A percentile compares a stretch with the other conserved stretches of the same genome.
These are phyloP conservation scores for Lithophane socia DNA, from an alignment of 2,888 invertebrate genomes.

Conservation along the genomic window DNA sequence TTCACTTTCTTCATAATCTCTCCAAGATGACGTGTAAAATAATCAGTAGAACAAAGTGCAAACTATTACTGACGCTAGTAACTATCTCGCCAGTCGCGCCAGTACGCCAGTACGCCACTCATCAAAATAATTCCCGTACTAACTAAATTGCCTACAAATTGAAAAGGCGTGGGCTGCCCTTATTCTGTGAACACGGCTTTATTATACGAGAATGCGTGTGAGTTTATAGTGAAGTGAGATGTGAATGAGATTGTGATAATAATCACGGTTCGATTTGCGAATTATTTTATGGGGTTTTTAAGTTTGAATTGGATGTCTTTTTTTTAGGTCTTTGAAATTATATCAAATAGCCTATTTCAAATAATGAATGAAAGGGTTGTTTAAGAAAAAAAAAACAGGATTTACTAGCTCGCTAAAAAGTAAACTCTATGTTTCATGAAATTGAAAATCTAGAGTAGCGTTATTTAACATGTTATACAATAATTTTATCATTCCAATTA, in stretches of 20 bases:
- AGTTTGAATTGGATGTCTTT: background rate
- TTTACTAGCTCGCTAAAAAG: too few relatives aligned
- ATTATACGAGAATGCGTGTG: constrained; percentile 25
- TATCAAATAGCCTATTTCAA: background rate
- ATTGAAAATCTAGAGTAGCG: too few relatives aligned
- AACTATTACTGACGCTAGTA: constrained; percentile 53
- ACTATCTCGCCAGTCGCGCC: constrained; percentile 33
- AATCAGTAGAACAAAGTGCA: constrained; percentile 53
- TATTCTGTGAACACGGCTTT: constrained; percentile 60
- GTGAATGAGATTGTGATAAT: constrained; percentile 1
- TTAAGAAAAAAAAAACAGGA: background rate
- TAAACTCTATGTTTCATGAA: too few relatives aligned
- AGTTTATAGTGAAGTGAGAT: constrained; percentile 18
- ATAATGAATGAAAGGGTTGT: too few relatives aligned
- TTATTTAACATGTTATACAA: too few relatives aligned
- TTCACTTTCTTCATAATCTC: constrained; percentile 1
- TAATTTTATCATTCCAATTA: background rate
- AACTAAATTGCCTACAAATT: constrained; percentile 76
- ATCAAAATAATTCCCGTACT: constrained; percentile 72
- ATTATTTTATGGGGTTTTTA: background rate
- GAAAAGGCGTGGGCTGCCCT: constrained; percentile 69
- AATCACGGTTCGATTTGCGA: background rate
- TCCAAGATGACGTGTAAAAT: constrained; percentile 21
- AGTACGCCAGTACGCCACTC: constrained; percentile 58
- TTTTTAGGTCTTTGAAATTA: background rate